These are phyloP conservation scores for Carassius gibelio DNA, from an alignment of 2,113 vertebrate genomes.

Conservation along the genomic window DNA sequence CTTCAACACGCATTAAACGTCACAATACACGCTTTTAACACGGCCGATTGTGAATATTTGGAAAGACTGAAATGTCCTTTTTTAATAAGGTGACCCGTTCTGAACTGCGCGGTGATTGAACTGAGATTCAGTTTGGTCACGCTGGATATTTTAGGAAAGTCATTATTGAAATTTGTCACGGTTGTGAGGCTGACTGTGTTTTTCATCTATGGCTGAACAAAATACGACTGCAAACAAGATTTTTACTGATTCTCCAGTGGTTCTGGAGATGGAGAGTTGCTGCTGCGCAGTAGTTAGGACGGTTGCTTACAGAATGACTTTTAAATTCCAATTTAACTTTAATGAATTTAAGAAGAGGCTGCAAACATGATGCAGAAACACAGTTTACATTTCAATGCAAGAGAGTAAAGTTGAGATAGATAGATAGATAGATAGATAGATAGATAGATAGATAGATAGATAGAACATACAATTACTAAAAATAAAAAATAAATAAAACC, in stretches of 20 bases:
- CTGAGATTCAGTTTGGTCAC: constrained; percentile 1
- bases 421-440: background rate
- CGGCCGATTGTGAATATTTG: constrained; percentile 59
- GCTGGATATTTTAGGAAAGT: constrained; percentile 15
- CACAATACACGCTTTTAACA: constrained; percentile 59
- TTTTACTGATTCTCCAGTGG: background rate
- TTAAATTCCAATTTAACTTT: background rate
- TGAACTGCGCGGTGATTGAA: background rate
- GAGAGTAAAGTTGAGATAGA: background rate
- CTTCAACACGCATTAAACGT: constrained; percentile 60
- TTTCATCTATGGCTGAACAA: background rate
- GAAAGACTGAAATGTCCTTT: constrained; percentile 42
- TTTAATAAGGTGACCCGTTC: constrained; percentile 40
- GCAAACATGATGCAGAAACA: background rate
- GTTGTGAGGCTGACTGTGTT: background rate
- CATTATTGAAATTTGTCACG: background rate
- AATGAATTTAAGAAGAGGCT: background rate
- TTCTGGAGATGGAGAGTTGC: no score
- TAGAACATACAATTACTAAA: no score
- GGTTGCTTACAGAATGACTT: background rate
- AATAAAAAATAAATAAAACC: no score
- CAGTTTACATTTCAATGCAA: background rate
- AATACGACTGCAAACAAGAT: background rate
- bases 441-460: no score
- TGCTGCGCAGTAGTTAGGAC: background rate